These are phyloP conservation scores for Papilio elwesi DNA, from an alignment of 2,888 invertebrate genomes.

Conservation along the genomic window DNA sequence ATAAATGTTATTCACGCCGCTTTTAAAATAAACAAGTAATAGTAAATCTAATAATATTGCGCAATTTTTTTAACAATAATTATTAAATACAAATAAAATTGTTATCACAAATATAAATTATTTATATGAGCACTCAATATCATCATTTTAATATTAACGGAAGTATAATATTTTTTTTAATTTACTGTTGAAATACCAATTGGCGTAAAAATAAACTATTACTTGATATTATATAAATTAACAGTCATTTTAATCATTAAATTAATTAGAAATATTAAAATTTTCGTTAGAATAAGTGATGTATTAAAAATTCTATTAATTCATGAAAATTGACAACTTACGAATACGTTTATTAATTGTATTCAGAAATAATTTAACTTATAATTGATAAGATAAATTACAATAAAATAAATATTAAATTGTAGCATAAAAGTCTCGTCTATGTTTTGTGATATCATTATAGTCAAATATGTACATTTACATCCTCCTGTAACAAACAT, in stretches of 20 bases:
- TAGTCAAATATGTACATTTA: slow-evolving; percentile 32
- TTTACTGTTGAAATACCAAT: background rate
- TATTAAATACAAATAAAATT: slow-evolving; percentile 11
- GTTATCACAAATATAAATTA: slow-evolving; percentile 27
- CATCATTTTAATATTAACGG: slow-evolving; percentile 18
- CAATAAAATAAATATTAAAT: slow-evolving; percentile 38
- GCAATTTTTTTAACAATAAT: slow-evolving; percentile 24
- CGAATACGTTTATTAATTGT: background rate
- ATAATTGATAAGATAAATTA: slow-evolving; percentile 7
- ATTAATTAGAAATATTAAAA: background rate
- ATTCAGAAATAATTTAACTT: background rate
- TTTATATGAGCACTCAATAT: slow-evolving; percentile 18
- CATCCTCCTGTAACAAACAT: background rate
- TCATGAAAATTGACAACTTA: background rate
- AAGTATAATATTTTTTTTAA: background rate
- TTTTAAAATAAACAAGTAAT: background rate
- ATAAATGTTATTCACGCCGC: background rate
- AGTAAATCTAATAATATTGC: slow-evolving; percentile 18
- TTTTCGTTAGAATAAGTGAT: background rate
- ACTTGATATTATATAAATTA: background rate
- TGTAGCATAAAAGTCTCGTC: slow-evolving; percentile 59
- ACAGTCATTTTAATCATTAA: background rate
- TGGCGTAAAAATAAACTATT: background rate
- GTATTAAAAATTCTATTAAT: background rate
- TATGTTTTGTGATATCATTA: slow-evolving; percentile 67